Evolutionary conservation across 53 echinoderm and acorn worm genomes (phyloP).

Genomic region (Zoroaster sp.): DNA sequence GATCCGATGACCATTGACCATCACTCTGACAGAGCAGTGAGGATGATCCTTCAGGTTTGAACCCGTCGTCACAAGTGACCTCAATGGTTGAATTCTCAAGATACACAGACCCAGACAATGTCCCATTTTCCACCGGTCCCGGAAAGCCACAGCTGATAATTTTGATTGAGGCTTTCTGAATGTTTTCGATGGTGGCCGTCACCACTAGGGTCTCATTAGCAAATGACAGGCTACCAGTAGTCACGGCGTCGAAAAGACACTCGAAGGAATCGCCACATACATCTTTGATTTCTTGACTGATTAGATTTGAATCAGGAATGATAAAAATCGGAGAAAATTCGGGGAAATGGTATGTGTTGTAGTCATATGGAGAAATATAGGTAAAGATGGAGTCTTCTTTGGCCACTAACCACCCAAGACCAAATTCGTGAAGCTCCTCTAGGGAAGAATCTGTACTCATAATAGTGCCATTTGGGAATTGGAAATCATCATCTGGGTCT

Average conservation of each 20-base stretch:
- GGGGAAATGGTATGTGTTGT: conserved; percentile 45
- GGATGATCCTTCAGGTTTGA: conserved; percentile 1
- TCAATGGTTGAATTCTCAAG: conserved; percentile 15
- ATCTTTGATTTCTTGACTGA: conserved; percentile 58
- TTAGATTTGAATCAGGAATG: conserved; percentile 35
- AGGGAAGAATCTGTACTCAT: conserved; percentile 29
- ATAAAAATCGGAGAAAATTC: conserved; percentile 52
- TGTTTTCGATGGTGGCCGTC: not conserved
- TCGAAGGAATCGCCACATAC: conserved; percentile 55
- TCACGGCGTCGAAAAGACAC: conserved; percentile 61
- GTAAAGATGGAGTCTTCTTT: conserved; percentile 52
- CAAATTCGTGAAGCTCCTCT: conserved; percentile 48
- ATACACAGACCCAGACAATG: conserved; percentile 29
- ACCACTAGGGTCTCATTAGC: conserved; percentile 35
- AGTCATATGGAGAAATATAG: conserved; percentile 63
- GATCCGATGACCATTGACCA: too few relatives aligned
- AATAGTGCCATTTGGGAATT: conserved; percentile 39
- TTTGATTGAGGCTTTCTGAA: conserved; percentile 50
- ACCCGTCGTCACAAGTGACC: conserved; percentile 4
- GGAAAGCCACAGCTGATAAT: conserved; percentile 65
- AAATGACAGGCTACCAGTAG: conserved; percentile 42
- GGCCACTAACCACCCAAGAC: conserved; percentile 56
- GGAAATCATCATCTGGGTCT: conserved; percentile 51
- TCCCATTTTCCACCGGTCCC: conserved; percentile 52
- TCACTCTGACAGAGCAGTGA: conserved; percentile 11